phyloP scores from a whole-genome alignment of 2,113 vertebrate genomes.

The Hyla sarda region DNA sequence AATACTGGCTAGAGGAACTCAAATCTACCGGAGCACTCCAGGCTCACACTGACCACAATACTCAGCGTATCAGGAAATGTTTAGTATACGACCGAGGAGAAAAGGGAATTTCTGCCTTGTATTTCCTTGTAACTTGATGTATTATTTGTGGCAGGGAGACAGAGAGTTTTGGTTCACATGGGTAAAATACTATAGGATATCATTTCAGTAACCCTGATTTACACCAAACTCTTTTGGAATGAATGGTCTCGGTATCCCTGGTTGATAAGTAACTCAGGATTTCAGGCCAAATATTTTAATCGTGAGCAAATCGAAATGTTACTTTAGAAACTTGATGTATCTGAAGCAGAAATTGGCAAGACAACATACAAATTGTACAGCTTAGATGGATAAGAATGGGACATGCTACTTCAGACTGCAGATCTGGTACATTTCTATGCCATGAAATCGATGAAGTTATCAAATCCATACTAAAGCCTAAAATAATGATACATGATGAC shows the following conservation, averaged over 20 bases:
- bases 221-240: constrained; percentile 6
- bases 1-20: constrained; percentile 46
- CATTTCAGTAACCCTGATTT: constrained; percentile 34
- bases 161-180: constrained; percentile 34
- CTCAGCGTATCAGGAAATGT: constrained; percentile 41
- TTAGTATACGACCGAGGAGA: constrained; percentile 38
- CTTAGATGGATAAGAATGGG: background rate
- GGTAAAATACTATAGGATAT: constrained; percentile 34
- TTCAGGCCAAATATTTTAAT: constrained; percentile 24
- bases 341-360: constrained; percentile 4
- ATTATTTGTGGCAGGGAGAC: constrained; percentile 50
- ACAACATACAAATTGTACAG: background rate
- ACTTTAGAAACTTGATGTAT: constrained; percentile 7
- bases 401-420: background rate
- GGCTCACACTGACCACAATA: constrained; percentile 43
- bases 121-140: constrained; percentile 42
- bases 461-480: background rate
- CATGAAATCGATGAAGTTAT: background rate
- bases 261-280: background rate
- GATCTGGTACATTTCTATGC: background rate
- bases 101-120: constrained; percentile 46
- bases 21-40: constrained; percentile 9
- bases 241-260: constrained; percentile 22
- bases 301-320: constrained; percentile 21
- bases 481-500: too few relatives aligned